Evolutionary conservation across 2,888 invertebrate species (phyloP).

Genomic region (Phortica magna): DNA sequence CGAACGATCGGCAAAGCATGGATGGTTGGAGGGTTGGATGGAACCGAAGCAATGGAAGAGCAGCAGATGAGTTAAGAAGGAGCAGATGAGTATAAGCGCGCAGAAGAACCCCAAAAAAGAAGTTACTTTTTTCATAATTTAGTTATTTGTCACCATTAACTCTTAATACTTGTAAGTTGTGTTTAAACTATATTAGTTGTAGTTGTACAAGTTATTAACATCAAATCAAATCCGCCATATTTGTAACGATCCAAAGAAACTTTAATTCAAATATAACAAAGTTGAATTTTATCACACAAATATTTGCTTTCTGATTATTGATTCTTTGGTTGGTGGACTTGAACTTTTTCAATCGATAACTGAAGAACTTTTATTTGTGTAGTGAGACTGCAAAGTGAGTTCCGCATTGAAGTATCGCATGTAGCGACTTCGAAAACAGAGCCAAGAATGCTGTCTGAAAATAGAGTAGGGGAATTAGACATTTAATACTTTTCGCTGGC

Average conservation of each 20-base stretch:
- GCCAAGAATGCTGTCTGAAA: no score
- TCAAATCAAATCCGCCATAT: slow-evolving; percentile 59
- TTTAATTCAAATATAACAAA: slow-evolving; percentile 52
- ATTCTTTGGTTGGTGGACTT: slow-evolving; percentile 23
- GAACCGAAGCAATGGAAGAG: neutral
- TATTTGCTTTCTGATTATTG: slow-evolving; percentile 7
- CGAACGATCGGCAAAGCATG: slow-evolving; percentile 31
- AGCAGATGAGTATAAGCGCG: neutral
- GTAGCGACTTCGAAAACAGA: no score
- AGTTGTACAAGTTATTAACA: slow-evolving; percentile 48
- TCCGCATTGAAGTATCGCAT: no score
- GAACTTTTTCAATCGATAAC: slow-evolving; percentile 17
- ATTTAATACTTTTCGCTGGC: slow-evolving; percentile 2
- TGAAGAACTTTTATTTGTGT: no score
- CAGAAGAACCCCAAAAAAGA: neutral
- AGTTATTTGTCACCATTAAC: neutral
- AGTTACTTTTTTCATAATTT: neutral
- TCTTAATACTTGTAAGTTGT: slow-evolving; percentile 5
- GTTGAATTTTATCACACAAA: slow-evolving; percentile 62
- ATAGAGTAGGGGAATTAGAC: neutral
- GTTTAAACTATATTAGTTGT: slow-evolving; percentile 50
- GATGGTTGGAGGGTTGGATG: neutral
- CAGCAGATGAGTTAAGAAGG: neutral
- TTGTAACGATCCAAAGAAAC: slow-evolving; percentile 62
- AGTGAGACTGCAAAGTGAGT: no score